Evolutionary conservation across 2,888 invertebrate genomes (phyloP).

Genomic region (Ornithoptera priamus): DNA sequence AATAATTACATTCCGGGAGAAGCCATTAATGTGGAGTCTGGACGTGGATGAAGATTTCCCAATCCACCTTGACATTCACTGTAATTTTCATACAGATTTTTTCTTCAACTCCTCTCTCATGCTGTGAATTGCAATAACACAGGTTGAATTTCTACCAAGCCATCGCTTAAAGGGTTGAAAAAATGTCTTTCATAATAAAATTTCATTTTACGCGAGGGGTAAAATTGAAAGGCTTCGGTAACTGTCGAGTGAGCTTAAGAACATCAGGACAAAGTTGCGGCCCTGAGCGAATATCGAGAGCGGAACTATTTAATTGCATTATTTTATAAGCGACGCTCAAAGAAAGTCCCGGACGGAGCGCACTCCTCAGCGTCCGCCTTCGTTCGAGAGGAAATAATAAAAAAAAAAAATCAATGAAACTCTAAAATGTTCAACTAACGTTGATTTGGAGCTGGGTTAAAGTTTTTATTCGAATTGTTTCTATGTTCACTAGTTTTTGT

Average conservation of each 20-base stretch:
- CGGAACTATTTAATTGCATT: slow-evolving; percentile 71
- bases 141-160: too few species aligned
- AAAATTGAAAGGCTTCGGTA: slow-evolving; percentile 31
- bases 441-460: neutral
- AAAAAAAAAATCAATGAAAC: neutral
- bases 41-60: too few species aligned
- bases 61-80: too few species aligned
- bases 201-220: neutral
- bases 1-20: too few species aligned
- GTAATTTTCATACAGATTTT: too few species aligned
- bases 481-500: too few species aligned
- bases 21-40: too few species aligned
- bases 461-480: too few species aligned
- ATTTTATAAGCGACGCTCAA: slow-evolving; percentile 42
- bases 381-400: slow-evolving; percentile 4
- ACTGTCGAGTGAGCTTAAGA: slow-evolving; percentile 33
- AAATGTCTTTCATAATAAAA: neutral
- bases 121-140: too few species aligned
- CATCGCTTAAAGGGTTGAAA: too few species aligned
- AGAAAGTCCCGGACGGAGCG: slow-evolving; percentile 26
- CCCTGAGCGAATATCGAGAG: slow-evolving; percentile 44
- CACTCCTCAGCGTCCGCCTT: neutral
- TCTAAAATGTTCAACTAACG: slow-evolving; percentile 36
- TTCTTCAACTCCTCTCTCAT: too few species aligned
- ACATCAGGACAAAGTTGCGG: slow-evolving; percentile 15